Evolutionary conservation across 2,113 vertebrate species (phyloP).

Genomic region (Arvicanthis niloticus): DNA sequence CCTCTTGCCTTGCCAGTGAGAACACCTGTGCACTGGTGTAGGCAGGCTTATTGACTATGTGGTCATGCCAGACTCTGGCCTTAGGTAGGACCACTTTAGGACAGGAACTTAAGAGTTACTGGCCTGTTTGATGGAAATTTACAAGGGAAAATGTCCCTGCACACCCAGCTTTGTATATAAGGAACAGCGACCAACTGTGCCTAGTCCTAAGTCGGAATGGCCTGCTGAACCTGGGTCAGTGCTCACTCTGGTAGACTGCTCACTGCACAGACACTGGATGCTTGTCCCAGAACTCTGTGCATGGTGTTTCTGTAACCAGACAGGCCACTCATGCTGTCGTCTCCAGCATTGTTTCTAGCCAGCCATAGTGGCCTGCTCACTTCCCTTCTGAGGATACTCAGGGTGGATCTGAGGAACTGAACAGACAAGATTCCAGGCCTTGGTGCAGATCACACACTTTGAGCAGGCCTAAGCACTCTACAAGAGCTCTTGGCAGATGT

Average conservation of each 20-base stretch:
- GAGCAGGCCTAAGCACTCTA: neutral
- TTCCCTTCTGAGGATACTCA: accelerated
- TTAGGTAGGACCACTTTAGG: neutral
- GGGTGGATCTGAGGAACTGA: neutral
- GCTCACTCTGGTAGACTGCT: neutral
- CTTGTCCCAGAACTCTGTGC: neutral
- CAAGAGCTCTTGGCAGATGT: neutral
- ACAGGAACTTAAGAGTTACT: neutral
- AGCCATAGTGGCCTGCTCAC: neutral
- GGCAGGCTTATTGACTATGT: neutral
- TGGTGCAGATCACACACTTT: accelerated
- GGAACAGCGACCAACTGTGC: neutral
- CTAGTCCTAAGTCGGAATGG: accelerated
- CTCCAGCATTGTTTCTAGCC: neutral
- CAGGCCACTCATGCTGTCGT: neutral
- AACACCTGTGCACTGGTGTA: neutral
- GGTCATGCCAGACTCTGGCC: neutral
- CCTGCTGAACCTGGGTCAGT: neutral
- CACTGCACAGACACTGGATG: neutral
- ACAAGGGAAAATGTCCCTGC: neutral
- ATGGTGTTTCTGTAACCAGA: too few relatives aligned
- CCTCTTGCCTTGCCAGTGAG: neutral
- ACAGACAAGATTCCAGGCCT: accelerated
- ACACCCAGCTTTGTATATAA: accelerated
- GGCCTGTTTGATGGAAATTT: neutral